Evolutionary conservation across 2,888 invertebrate genomes (phyloP).

Genomic region (Pseudeuparius sepicola): DNA sequence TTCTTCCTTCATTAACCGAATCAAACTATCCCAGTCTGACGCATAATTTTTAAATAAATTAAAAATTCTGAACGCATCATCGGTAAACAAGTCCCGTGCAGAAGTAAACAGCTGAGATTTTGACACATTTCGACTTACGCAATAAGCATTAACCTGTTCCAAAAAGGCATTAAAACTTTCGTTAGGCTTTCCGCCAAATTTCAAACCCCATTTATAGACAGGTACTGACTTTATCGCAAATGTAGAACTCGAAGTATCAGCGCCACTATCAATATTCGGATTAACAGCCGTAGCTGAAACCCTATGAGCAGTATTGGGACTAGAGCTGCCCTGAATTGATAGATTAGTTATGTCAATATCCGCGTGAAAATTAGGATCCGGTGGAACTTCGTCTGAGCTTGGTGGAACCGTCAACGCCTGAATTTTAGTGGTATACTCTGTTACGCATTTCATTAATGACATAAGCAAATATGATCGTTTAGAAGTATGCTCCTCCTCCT

Average conservation of each 20-base stretch:
- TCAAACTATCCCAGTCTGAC: constrained; percentile 7
- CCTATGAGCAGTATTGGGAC: too few relatives aligned
- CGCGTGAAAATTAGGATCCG: constrained; percentile 1
- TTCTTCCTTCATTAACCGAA: constrained; percentile 27
- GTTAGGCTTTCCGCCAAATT: constrained; percentile 15
- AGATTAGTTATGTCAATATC: background rate
- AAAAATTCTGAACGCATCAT: constrained; percentile 20
- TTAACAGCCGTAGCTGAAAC: too few relatives aligned
- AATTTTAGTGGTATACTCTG: background rate
- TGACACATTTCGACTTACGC: constrained; percentile 11
- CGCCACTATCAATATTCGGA: too few relatives aligned
- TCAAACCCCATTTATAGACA: constrained; percentile 17
- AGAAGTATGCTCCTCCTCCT: background rate
- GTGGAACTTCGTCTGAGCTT: background rate
- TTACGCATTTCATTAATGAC: background rate
- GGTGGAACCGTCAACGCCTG: background rate
- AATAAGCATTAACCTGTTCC: constrained; percentile 14
- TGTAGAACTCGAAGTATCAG: constrained; percentile 1
- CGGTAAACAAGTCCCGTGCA: constrained; percentile 16
- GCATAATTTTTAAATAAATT: background rate
- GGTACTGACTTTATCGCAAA: constrained; percentile 4
- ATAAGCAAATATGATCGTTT: constrained; percentile 1
- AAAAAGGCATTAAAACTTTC: constrained; percentile 16
- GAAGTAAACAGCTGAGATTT: constrained; percentile 16
- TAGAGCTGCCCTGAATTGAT: too few relatives aligned